Conservation (phyloP, 2,888 invertebrate species). For the Lasioglossum leucozonium region DNA sequence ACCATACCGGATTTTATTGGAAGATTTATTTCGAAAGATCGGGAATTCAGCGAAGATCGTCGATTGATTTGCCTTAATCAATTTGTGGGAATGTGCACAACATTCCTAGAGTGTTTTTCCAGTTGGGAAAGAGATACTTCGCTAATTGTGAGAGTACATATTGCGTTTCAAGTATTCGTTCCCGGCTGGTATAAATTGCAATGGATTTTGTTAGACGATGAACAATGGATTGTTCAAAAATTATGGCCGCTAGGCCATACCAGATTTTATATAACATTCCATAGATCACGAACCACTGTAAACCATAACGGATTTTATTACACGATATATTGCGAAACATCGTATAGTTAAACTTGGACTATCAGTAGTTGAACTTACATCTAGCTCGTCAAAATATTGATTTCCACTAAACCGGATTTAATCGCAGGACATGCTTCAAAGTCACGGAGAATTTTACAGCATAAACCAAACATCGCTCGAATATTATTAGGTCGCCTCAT, state of each 20-base stretch:
- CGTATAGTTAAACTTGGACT: neutral
- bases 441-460: neutral
- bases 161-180: too few relatives aligned
- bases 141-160: too few relatives aligned
- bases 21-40: neutral
- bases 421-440: neutral
- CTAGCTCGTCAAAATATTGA: neutral
- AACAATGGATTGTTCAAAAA: neutral
- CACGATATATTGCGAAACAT: neutral
- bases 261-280: neutral
- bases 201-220: too few relatives aligned
- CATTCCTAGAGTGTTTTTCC: too few relatives aligned
- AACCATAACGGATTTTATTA: neutral
- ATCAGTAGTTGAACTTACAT: neutral
- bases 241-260: neutral
- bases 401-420: neutral
- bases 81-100: too few relatives aligned
- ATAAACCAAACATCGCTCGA: too few relatives aligned
- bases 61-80: neutral
- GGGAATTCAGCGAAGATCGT: neutral
- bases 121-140: too few relatives aligned
- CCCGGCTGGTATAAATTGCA: too few relatives aligned
- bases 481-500: too few relatives aligned
- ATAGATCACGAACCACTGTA: neutral
- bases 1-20: constrained; percentile 85